phyloP scores from a whole-genome alignment of 2,113 vertebrate genomes.

The Rhipidura dahli region DNA sequence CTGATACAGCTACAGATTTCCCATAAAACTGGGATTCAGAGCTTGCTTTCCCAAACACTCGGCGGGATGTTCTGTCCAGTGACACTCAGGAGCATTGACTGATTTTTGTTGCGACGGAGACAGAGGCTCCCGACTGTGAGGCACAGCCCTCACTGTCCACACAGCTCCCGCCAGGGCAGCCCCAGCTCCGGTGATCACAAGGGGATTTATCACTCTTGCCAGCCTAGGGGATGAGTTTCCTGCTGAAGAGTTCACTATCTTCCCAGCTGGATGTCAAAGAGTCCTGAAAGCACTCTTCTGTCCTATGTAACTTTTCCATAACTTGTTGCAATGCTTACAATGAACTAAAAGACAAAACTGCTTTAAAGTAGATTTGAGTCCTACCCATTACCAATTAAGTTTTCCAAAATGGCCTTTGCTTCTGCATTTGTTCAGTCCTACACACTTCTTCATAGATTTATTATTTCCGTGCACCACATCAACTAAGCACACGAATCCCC shows the following conservation, averaged over 20 bases:
- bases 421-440: neutral
- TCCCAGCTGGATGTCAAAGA: neutral
- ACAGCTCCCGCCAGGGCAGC: neutral
- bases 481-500: neutral
- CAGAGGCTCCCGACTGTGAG: neutral
- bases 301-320: neutral
- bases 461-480: neutral
- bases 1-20: neutral
- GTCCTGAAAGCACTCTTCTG: neutral
- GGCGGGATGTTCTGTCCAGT: rapidly evolving
- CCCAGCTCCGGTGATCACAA: neutral
- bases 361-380: neutral
- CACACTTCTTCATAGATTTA: neutral
- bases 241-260: neutral
- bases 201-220: neutral
- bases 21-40: neutral
- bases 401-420: neutral
- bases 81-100: rapidly evolving
- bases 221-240: neutral
- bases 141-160: neutral
- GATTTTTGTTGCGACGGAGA: rapidly evolving
- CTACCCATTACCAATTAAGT: neutral
- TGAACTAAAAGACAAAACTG: neutral
- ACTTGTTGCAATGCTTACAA: neutral
- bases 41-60: neutral